These are phyloP conservation scores for Schmidtea mediterranea DNA, from an alignment of 1,140 invertebrate species.

Conservation along the genomic window DNA sequence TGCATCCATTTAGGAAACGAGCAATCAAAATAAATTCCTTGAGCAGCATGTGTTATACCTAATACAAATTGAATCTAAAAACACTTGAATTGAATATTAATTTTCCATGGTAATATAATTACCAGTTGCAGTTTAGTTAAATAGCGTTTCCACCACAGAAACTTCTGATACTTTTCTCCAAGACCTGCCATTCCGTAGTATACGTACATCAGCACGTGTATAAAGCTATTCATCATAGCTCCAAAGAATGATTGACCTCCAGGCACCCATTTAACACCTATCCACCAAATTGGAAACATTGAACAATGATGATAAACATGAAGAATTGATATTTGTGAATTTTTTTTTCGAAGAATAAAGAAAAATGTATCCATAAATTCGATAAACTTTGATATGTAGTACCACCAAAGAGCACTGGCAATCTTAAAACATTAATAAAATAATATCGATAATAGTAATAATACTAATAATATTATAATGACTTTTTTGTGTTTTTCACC, in stretches of 20 bases:
- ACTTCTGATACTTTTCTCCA: slow-evolving; percentile 24
- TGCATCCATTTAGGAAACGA: slow-evolving; percentile 19
- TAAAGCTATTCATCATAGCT: slow-evolving; percentile 25
- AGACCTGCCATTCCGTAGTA: slow-evolving; percentile 24
- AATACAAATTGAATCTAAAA: slow-evolving; percentile 20
- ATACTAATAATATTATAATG: slow-evolving; percentile 5
- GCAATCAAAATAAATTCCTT: slow-evolving; percentile 16
- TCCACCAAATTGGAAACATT: slow-evolving; percentile 48
- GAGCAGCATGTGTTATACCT: slow-evolving; percentile 16
- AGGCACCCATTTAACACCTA: slow-evolving; percentile 76
- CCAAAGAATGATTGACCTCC: slow-evolving; percentile 38
- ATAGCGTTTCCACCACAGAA: slow-evolving; percentile 27
- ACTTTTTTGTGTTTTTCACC: too few species aligned
- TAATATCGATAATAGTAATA: slow-evolving; percentile 11
- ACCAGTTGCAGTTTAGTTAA: slow-evolving; percentile 25
- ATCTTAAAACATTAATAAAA: slow-evolving; percentile 37
- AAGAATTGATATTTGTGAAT: slow-evolving; percentile 50
- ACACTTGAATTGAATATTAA: background rate
- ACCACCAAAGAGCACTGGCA: slow-evolving; percentile 67
- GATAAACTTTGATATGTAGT: slow-evolving; percentile 79
- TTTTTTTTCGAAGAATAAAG: slow-evolving; percentile 56
- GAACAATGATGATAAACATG: slow-evolving; percentile 56
- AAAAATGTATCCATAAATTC: slow-evolving; percentile 82
- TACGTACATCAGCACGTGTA: slow-evolving; percentile 27
- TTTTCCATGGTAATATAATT: slow-evolving; percentile 5